Base-by-base conservation (phyloP, 2,797 vertebrate genomes). In the Luscinia megarhynchos region DNA sequence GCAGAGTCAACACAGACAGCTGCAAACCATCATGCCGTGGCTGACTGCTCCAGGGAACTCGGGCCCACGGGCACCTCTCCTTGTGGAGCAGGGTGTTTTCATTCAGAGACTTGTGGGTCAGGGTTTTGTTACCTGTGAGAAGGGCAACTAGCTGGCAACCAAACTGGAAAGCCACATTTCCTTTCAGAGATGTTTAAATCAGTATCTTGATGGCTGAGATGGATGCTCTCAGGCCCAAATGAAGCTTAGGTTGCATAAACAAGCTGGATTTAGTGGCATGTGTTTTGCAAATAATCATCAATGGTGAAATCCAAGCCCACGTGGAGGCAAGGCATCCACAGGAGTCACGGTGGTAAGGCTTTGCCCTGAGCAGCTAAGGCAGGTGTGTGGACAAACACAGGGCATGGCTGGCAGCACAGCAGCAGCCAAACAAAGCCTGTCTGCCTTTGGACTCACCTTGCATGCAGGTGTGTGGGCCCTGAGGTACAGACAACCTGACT, bases 391-490 rank as follows among this genome's bases (percentile, higher is more conserved):
- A 17, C 50, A 48, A 38, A 13, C 36, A 48, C 36, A 24, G 7
- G n/a, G 2, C 40, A 66, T 0, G 6, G 40, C 34, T 70, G 36
- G 10, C 11, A 32, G 58, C 1, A 2, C 20, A 41, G 32, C 32
- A 54, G 38, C 68, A 73, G 23, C 38, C 24, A 13, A 12, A 12
- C 4, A n/a, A n/a, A 59, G 5, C 15, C n/a, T 19, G 4, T 12
- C 20, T 55, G 24, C 21, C 34, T 84, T 75, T 61, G 69, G 41
- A 30, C 4, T 57, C 34, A 40, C 1, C 29, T 15, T 36, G 58
- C 32, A 46, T 51, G 19, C 7, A 55, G 14, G 26, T 10, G 9
- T 9, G 59, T 50, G 32, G 15, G 40, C 3, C 10, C 14, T 32
- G 66, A 66, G 27, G 24, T 14, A 13, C 51, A 24, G 40, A 3